Evolutionary conservation across 1,140 invertebrate species (phyloP).

Genomic region (Meloidogyne floridensis): DNA sequence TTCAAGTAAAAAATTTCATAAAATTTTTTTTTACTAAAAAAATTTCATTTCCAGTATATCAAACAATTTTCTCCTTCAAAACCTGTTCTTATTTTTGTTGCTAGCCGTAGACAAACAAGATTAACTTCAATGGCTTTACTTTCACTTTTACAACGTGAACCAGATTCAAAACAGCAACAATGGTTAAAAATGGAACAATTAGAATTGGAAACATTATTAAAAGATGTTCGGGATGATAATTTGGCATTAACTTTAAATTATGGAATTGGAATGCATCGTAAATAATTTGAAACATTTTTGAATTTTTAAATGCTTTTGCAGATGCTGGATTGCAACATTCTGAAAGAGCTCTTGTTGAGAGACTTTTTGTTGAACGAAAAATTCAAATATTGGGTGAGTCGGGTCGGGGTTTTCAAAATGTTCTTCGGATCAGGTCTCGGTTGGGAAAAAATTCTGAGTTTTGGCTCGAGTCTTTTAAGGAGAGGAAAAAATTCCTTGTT

Average conservation of each 20-base stretch:
- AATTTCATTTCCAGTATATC: slow-evolving; percentile 69
- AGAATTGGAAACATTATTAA: slow-evolving; percentile 71
- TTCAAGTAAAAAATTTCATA: slow-evolving; percentile 71
- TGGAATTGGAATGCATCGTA: slow-evolving; percentile 98
- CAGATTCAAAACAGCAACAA: slow-evolving; percentile 80
- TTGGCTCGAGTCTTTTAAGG: too few species aligned
- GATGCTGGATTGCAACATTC: slow-evolving; percentile 35
- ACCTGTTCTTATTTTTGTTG: slow-evolving; percentile 92
- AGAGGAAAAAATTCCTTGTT: too few species aligned
- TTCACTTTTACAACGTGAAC: slow-evolving; percentile 84
- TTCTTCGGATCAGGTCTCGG: too few species aligned
- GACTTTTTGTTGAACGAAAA: slow-evolving; percentile 92
- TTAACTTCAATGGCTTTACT: slow-evolving; percentile 94
- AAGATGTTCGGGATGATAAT: slow-evolving; percentile 79
- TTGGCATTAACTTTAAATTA: slow-evolving; percentile 90
- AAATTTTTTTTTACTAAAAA: background rate
- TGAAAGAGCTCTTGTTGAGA: slow-evolving; percentile 87
- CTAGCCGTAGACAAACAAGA: slow-evolving; percentile 92
- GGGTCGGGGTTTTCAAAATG: too few species aligned
- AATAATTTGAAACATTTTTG: too few species aligned
- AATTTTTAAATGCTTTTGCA: too few species aligned
- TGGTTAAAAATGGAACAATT: slow-evolving; percentile 86
- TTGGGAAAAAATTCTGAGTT: too few species aligned
- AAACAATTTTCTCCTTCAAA: slow-evolving; percentile 84
- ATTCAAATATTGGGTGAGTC: slow-evolving; percentile 83